These are phyloP conservation scores for Heliconius cydno DNA, from an alignment of 2,888 invertebrate genomes.

Conservation along the genomic window DNA sequence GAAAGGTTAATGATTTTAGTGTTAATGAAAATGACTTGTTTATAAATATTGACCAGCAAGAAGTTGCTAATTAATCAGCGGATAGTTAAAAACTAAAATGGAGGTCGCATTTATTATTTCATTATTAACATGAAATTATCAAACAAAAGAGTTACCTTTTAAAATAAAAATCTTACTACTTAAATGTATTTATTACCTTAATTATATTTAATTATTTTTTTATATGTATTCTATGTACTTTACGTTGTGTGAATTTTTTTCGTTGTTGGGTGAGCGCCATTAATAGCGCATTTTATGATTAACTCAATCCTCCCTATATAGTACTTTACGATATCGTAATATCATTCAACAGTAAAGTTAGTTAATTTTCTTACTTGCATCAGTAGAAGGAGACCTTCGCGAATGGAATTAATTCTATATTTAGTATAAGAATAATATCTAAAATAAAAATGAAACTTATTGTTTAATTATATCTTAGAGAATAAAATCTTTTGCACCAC, in stretches of 20 bases:
- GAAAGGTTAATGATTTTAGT: conserved; percentile 19
- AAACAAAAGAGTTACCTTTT: neutral
- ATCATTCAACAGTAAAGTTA: neutral
- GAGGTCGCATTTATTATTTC: conserved; percentile 5
- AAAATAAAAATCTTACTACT: neutral
- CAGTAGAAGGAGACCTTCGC: neutral
- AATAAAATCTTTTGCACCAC: neutral
- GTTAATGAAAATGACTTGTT: conserved; percentile 11
- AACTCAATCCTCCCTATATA: neutral
- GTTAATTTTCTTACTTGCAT: neutral
- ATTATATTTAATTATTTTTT: neutral
- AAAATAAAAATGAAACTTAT: neutral
- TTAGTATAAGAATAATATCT: neutral
- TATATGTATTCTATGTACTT: neutral
- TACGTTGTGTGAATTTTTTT: neutral
- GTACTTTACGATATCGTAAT: conserved; percentile 1
- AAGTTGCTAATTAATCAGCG: conserved; percentile 5
- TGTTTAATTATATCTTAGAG: neutral
- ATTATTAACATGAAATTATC: neutral
- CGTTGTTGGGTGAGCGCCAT: neutral
- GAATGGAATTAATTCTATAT: neutral
- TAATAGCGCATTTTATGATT: neutral
- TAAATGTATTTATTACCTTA: neutral
- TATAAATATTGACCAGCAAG: conserved; percentile 10
- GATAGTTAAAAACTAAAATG: neutral